These are phyloP conservation scores for Heptranchias perlo DNA, from an alignment of 2,113 vertebrate genomes.

Conservation along the genomic window DNA sequence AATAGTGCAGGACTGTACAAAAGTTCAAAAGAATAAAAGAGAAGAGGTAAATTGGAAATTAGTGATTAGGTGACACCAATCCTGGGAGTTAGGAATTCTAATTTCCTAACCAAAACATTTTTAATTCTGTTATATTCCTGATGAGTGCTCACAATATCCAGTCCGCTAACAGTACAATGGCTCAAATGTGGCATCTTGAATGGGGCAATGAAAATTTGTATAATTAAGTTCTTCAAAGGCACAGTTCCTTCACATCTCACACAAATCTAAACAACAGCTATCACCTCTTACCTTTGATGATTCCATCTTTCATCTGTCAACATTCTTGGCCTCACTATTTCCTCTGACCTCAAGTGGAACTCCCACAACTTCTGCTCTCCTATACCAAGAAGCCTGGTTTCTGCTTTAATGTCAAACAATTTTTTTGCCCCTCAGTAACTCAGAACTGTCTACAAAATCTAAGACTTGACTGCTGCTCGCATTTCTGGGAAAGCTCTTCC, in stretches of 20 bases:
- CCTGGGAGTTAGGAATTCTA: background rate
- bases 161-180: background rate
- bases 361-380: too few relatives aligned
- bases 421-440: too few relatives aligned
- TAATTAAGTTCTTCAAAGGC: background rate
- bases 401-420: too few relatives aligned
- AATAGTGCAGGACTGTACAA: too few relatives aligned
- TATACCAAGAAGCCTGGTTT: too few relatives aligned
- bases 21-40: too few relatives aligned
- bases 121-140: background rate
- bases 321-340: background rate
- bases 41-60: too few relatives aligned
- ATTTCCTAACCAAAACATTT: too few relatives aligned
- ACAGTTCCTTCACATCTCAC: background rate
- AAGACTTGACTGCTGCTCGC: too few relatives aligned
- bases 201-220: background rate
- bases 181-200: background rate
- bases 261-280: background rate
- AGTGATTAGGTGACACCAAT: background rate
- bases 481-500: too few relatives aligned
- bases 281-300: background rate
- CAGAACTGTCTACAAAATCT: too few relatives aligned
- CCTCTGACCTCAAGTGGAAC: too few relatives aligned
- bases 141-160: background rate
- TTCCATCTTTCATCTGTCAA: background rate